These are phyloP conservation scores for Pristis pectinata DNA, from an alignment of 2,797 vertebrate genomes.

Conservation along the genomic window DNA sequence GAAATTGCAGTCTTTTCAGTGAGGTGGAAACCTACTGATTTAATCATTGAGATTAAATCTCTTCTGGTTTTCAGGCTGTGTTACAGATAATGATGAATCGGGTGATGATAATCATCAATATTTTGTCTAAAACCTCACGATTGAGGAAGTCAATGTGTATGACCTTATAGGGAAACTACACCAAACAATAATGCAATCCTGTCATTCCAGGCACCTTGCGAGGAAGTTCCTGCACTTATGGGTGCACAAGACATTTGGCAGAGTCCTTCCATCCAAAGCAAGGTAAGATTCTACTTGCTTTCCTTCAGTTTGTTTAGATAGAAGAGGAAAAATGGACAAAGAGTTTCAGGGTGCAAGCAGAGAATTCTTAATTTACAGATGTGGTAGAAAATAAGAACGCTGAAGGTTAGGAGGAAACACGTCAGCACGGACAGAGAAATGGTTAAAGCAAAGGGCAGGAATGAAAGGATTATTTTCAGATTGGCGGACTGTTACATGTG, in stretches of 20 bases:
- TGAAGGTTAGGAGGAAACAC: no score
- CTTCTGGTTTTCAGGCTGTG: neutral
- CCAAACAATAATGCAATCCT: neutral
- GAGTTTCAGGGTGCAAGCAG: neutral
- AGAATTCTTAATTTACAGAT: neutral
- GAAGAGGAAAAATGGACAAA: neutral
- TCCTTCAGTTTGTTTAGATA: neutral
- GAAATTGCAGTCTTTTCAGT: neutral
- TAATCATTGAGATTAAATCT: neutral
- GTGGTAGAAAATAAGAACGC: no score
- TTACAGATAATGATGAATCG: neutral
- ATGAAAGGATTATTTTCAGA: no score
- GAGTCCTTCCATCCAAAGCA: constrained; percentile 67
- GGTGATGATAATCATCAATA: neutral
- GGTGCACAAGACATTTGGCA: constrained; percentile 76
- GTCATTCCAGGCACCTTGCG: constrained; percentile 66
- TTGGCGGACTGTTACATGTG: no score
- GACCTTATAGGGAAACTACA: neutral
- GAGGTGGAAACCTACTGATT: neutral
- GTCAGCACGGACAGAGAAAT: no score
- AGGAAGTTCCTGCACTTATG: constrained; percentile 82
- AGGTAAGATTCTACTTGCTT: constrained; percentile 56
- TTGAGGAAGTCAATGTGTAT: neutral
- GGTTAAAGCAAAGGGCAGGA: no score
- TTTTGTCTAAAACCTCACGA: neutral